phyloP scores from a whole-genome alignment of 2,113 vertebrate species.

The Sphyrna mokarran region DNA sequence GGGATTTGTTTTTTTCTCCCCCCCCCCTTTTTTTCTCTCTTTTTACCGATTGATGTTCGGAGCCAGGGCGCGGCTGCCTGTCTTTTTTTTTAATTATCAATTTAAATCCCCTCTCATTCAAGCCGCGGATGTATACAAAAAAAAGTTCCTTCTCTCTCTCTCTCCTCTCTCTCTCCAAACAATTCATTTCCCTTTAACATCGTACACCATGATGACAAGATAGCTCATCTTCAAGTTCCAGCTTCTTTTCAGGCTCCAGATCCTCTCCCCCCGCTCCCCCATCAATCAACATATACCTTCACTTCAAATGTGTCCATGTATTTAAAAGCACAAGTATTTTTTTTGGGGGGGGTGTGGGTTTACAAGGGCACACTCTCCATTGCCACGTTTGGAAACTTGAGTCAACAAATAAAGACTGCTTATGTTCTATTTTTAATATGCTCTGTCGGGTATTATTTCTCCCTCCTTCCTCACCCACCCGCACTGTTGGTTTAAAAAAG shows the following conservation, averaged over 20 bases:
- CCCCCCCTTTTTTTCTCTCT: no score
- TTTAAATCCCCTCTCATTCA: constrained; percentile 13
- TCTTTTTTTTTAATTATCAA: background rate
- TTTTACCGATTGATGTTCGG: background rate
- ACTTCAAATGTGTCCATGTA: no score
- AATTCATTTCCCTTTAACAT: constrained; percentile 34
- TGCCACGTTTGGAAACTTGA: background rate
- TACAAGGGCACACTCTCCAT: no score
- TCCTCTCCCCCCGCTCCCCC: no score
- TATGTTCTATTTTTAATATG: background rate
- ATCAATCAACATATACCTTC: no score
- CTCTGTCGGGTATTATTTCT: background rate
- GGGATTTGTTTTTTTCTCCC: no score
- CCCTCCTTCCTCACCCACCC: background rate
- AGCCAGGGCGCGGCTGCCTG: background rate
- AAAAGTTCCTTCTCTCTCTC: background rate
- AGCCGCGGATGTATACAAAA: constrained; percentile 14
- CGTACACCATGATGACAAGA: constrained; percentile 17
- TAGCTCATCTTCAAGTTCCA: background rate
- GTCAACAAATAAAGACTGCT: background rate
- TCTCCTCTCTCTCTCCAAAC: background rate
- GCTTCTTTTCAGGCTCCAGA: background rate
- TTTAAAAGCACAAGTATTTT: no score
- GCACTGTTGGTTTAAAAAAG: background rate
- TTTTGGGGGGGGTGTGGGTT: no score